Base-by-base conservation (phyloP, 2,113 vertebrate species). In the Ascaphus truei region DNA sequence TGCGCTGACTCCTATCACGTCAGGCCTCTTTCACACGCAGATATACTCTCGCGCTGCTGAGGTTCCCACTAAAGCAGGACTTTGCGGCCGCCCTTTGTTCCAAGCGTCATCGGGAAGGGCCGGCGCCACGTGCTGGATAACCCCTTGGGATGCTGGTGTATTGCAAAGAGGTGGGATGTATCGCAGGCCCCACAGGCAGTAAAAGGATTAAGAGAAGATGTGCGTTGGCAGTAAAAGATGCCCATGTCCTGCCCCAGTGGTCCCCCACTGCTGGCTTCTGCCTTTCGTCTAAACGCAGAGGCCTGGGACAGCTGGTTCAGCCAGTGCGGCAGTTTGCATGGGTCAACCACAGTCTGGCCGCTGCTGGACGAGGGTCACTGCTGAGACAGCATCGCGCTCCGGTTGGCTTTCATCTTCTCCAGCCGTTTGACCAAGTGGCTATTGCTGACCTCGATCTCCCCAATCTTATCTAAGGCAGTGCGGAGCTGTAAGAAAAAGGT, bases 401-500 rank as follows among this genome's bases (percentile, higher is more conserved):
- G 83, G 60, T 88, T 95, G 3, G 93, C 89, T 78, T 96, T 98
- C 80, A 98, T 96, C 83, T 98, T 99, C 72, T 98, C 97, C 80
- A 99, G 79, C 18, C 97, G 84, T 78, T 98, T 98, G 37, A 90
- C 85, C 15, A 99, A 82, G 75, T 98, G 96, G 53, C 91, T 93
- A 3, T 99, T 98, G 88, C 92, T 96, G 2, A 94, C 92, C 83
- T 99, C 95, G 0, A 99, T 90, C 74, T 99, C 96, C 20, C 98
- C 95, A 0, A 93, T 84, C 77, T 96, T 98, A 77, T 99, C 97
- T 83, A 98, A 43, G 0, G 96, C 93, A 0, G 93, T 91, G 12
- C 95, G 95, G 23, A 99, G 80, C 97, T 99, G 80, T 11, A 69
- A 75, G 48, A 67, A 15, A 1, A 8, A 73, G 72, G 9, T 1